Conservation (phyloP, 2,113 vertebrate genomes). For the Salvelinus alpinus region DNA sequence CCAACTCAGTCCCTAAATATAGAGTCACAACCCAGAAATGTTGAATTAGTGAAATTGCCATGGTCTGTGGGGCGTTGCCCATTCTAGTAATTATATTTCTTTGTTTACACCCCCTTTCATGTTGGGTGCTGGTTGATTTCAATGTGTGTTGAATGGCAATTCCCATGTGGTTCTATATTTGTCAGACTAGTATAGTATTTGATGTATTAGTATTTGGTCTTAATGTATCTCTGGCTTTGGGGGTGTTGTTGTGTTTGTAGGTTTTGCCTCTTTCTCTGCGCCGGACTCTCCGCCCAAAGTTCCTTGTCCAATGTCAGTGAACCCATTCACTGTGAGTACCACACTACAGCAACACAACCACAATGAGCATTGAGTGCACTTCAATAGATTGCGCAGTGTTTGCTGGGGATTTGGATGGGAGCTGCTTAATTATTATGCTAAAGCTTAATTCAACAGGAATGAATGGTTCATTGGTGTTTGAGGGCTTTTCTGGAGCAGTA, state of each 20-base stretch:
- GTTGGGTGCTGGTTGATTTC: background rate
- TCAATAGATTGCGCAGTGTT: background rate
- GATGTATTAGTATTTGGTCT: background rate
- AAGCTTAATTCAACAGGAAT: background rate
- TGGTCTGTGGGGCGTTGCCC: no score
- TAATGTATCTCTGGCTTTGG: background rate
- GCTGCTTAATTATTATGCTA: no score
- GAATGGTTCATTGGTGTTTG: constrained; percentile 9
- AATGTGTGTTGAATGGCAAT: background rate
- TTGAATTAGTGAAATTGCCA: no score
- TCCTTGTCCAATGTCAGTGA: constrained; percentile 75
- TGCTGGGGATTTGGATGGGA: background rate
- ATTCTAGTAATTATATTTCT: no score
- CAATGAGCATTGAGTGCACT: background rate
- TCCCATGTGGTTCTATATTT: background rate
- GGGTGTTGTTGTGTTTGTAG: constrained; percentile 40
- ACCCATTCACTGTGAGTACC: constrained; percentile 79
- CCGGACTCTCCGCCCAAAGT: constrained; percentile 69
- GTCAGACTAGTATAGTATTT: background rate
- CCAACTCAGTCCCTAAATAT: background rate
- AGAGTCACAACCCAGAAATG: background rate
- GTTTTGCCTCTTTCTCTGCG: constrained; percentile 69
- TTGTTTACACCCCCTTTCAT: background rate
- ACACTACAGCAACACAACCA: background rate
- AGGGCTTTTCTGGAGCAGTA: constrained; percentile 7